A percentile compares a stretch with the other conserved stretches of the same genome.
phyloP scores from a whole-genome alignment of 2,113 vertebrate species.

The Cyanoramphus novaezelandiae region DNA sequence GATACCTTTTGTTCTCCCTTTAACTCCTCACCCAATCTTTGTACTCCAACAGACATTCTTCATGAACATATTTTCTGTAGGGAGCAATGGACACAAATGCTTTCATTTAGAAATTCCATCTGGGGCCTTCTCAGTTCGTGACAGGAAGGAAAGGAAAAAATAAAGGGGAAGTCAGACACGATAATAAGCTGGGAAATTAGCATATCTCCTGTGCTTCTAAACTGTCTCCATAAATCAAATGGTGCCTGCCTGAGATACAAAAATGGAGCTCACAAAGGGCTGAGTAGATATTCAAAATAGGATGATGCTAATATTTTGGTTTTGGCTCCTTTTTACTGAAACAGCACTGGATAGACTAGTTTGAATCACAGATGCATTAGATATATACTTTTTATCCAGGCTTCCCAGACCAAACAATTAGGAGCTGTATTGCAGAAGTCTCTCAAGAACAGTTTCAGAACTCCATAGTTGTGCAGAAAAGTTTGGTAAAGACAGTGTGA shows the following conservation, averaged over 20 bases:
- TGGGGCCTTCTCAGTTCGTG: conserved; percentile 11
- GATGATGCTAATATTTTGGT: neutral
- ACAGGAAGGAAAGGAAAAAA: conserved; percentile 22
- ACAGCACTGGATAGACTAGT: neutral
- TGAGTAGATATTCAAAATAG: neutral
- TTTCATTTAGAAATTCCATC: conserved; percentile 43
- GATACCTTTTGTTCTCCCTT: conserved; percentile 45
- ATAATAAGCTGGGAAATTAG: conserved; percentile 42
- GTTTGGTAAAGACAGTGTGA: neutral
- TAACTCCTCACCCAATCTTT: conserved; percentile 42
- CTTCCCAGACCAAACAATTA: neutral
- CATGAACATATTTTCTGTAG: conserved; percentile 2
- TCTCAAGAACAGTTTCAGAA: neutral
- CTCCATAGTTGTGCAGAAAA: neutral
- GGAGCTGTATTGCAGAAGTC: neutral
- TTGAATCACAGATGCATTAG: neutral
- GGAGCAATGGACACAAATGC: conserved; percentile 15
- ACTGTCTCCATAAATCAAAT: conserved; percentile 1
- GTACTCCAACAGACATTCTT: conserved; percentile 18
- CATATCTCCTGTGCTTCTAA: conserved; percentile 21
- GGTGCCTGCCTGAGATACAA: neutral
- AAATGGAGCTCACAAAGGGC: neutral
- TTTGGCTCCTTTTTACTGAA: neutral
- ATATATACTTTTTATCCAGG: neutral
- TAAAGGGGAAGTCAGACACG: conserved; percentile 14